Evolutionary conservation across 37 sponge, comb jelly and placozoan genomes (phyloP), one percentile per base, ranked within the genome.

Genomic region (Axinella damicornis): DNA sequence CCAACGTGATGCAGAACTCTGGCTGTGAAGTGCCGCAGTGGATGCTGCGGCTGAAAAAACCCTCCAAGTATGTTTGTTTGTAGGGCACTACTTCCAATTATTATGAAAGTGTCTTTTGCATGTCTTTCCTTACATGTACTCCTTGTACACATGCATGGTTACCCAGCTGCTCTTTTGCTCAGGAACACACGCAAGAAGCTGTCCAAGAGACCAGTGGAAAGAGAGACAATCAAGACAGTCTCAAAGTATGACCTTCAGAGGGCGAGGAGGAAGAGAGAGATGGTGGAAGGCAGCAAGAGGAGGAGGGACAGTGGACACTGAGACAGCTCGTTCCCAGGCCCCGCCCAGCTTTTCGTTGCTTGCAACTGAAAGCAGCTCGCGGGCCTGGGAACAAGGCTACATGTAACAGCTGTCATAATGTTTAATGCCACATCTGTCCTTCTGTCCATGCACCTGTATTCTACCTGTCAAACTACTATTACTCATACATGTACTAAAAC

Each of bases 21-120:
- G 96, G 96, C 24, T 94, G 95, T 84, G 84, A 89, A 5, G 92
- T 98, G 25, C 96, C 96, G 31, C 87, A 89, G 19, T 98, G 99
- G 99, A 93, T 98, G 91, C 82, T 93, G 2, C 33, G 94, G n/a
- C 27, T 96, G 58, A 96, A 94, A 62, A 94, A 88, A 71, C 90
- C 95, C 15, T 88, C 89, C 17, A 97, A 94, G 95, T 94, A 76
- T 58, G 91, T 17, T 34, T 14, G 4, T 14, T 14, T 61, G 62
- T 11, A n/a, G n/a, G n/a, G 15, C 17, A 46, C 46, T 4, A 46
- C 6, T 46, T 46, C 6, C 46, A 46, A 46, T 46, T 4, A 9
- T 9, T 46, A 12, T 12, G 46, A 46, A 46, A 46, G 9, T 9
- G 6, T 46, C 6, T 46, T 46, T 46, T 9, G 9, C 9, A 46